phyloP scores from a whole-genome alignment of 37 sponge, comb jelly and placozoan genomes.

The Geodia barretti region DNA sequence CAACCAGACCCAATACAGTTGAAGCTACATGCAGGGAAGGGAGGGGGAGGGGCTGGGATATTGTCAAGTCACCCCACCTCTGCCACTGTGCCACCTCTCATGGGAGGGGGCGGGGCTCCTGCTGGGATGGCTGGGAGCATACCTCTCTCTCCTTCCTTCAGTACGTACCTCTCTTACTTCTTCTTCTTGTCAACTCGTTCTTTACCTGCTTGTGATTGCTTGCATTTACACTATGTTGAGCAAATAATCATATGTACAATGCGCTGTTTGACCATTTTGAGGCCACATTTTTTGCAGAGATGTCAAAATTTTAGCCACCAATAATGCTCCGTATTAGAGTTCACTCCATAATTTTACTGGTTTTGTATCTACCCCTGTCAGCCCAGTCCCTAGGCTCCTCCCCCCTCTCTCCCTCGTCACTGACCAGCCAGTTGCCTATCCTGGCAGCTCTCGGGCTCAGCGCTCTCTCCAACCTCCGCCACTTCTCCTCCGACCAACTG shows the following conservation, averaged over 20 bases:
- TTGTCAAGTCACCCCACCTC: not conserved
- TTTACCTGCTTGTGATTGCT: too few relatives aligned
- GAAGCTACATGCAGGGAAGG: not conserved
- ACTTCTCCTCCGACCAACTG: not conserved
- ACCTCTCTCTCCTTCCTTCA: conserved; percentile 7
- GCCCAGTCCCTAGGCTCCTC: not conserved
- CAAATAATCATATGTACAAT: too few relatives aligned
- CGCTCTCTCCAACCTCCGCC: not conserved
- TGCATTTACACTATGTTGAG: too few relatives aligned
- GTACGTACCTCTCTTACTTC: not conserved
- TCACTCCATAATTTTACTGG: too few relatives aligned
- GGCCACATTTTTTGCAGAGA: too few relatives aligned
- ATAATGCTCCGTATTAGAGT: too few relatives aligned
- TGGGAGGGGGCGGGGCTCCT: not conserved
- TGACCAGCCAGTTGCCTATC: not conserved
- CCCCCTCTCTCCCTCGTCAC: not conserved
- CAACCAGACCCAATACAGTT: conserved; percentile 20
- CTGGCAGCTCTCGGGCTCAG: not conserved
- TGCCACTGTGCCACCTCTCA: not conserved
- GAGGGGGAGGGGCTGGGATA: not conserved
- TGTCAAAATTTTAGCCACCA: too few relatives aligned
- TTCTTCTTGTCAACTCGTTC: too few relatives aligned
- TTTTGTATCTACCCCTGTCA: not conserved
- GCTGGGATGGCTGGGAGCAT: not conserved
- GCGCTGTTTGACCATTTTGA: too few relatives aligned